Evolutionary conservation across 2,113 vertebrate species (phyloP), one percentile per base, ranked within the genome.

Genomic region (Trachemys scripta): DNA sequence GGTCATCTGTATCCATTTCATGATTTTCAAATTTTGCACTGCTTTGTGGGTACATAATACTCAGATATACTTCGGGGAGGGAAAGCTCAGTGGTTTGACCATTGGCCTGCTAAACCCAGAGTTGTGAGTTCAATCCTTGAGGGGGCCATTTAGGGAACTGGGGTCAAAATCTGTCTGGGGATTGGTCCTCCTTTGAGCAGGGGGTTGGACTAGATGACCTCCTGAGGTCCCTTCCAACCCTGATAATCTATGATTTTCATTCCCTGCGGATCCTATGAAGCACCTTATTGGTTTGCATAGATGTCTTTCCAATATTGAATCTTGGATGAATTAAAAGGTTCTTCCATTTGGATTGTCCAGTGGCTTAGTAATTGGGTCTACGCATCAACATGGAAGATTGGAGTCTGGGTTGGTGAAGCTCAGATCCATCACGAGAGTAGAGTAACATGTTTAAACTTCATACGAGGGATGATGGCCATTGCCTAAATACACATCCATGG

Each of bases 231-330:
- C 45, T 45, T 45, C 45, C 45, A 45, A 45, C 45, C 45, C 45
- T 45, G 45, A 45, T 45, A 45, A 6, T 45, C 45, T 45, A 45
- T 45, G 45, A 45, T 45, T 45, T 38, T 88, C 10, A 42, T 84
- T 95, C 90, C 54, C 62, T 54, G 49, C 78, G 75, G 90, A 57
- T 92, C 92, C 80, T 79, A 82, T 72, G 82, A 76, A 82, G 24
- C 4, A 69, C 47, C n/a, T 69, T 20, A 69, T 19, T 69, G 65
- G 20, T 86, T 4, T 82, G 42, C 45, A 12, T 45, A 49, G 85
- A 0, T 84, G 11, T 45, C 50, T 93, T 69, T 38, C 35, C 65
- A 38, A 20, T n/a, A 20, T 69, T 38, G 65, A 69, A n/a, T 69
- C 35, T 22, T 82, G 9, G 81, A 51, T 35, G 31, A n/a, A 84